phyloP scores from a whole-genome alignment of 2,888 invertebrate genomes.

The Andrena bucephala region DNA sequence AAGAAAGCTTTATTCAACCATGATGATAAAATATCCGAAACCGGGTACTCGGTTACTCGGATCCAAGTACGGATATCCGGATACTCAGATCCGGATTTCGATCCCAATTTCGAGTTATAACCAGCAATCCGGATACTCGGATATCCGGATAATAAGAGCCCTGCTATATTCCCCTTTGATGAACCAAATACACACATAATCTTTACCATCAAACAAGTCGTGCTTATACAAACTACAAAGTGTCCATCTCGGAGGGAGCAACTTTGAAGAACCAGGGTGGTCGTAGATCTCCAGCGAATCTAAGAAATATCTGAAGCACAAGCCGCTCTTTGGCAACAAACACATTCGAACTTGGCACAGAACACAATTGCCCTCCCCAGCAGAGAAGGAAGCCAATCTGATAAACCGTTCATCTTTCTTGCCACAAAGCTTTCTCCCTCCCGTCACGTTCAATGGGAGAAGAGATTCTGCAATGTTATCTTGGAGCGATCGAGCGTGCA shows the following conservation, averaged over 20 bases:
- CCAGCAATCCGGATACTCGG: too few relatives aligned
- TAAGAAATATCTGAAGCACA: not conserved
- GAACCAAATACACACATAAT: not conserved
- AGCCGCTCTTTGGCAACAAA: slow-evolving; percentile 7
- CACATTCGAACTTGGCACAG: slow-evolving; percentile 4
- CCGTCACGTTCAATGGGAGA: slow-evolving; percentile 23
- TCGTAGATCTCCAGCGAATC: not conserved
- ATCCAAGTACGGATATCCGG: too few relatives aligned
- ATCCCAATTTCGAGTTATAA: too few relatives aligned
- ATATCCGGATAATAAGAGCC: too few relatives aligned
- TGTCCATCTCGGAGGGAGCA: not conserved
- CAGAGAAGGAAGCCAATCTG: slow-evolving; percentile 21
- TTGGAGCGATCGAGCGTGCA: slow-evolving; percentile 7
- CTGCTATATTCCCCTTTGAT: not conserved
- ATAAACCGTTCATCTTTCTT: slow-evolving; percentile 29
- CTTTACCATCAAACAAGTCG: not conserved
- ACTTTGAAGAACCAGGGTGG: not conserved
- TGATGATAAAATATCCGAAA: too few relatives aligned
- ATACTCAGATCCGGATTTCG: too few relatives aligned
- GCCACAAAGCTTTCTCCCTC: slow-evolving; percentile 12
- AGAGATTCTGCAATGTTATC: slow-evolving; percentile 37
- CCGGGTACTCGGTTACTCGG: too few relatives aligned
- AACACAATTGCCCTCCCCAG: slow-evolving; percentile 26
- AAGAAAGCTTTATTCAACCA: too few relatives aligned
- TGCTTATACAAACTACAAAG: not conserved